Percentiles rank a stretch among this genome's conserved stretches.
phyloP scores from a whole-genome alignment of 2,797 vertebrate genomes.

The Enteromius thamalakanensis region DNA sequence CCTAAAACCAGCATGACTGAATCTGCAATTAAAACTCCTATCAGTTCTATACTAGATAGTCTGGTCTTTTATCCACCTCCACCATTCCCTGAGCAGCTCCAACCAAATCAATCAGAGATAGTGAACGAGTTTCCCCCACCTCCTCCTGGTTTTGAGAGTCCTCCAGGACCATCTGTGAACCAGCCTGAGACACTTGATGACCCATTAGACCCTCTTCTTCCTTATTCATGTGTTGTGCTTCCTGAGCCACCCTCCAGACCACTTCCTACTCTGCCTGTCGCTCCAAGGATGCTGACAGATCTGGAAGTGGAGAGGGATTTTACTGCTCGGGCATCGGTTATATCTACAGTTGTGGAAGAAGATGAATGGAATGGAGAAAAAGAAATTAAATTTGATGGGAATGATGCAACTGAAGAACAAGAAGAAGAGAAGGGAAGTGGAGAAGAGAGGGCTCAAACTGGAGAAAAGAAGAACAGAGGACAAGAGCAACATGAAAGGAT shows the following conservation, averaged over 20 bases:
- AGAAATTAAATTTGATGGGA: not conserved
- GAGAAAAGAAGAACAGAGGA: not conserved
- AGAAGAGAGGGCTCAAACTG: not conserved
- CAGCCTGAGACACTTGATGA: not conserved
- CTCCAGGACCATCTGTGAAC: not conserved
- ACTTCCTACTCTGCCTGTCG: slow-evolving; percentile 27
- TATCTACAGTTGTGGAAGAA: slow-evolving; percentile 26
- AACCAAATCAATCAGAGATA: not conserved
- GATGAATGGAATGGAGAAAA: not conserved
- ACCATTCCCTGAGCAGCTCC: not conserved
- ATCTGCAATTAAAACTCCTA: not conserved
- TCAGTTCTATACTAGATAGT: slow-evolving; percentile 39
- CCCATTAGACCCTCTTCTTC: slow-evolving; percentile 6
- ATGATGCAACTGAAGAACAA: not conserved
- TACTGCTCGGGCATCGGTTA: not conserved
- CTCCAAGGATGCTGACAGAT: not conserved
- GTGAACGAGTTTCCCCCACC: not conserved
- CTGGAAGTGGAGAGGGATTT: slow-evolving; percentile 11
- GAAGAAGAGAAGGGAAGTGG: not conserved
- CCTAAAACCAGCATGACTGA: not conserved
- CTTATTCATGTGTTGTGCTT: not conserved
- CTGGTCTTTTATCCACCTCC: slow-evolving; percentile 44
- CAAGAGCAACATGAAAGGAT: not conserved
- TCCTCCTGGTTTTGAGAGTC: not conserved
- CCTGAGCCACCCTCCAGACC: slow-evolving; percentile 29